phyloP scores from a whole-genome alignment of 1,140 invertebrate species.

The Thaumatotibia leucotreta region DNA sequence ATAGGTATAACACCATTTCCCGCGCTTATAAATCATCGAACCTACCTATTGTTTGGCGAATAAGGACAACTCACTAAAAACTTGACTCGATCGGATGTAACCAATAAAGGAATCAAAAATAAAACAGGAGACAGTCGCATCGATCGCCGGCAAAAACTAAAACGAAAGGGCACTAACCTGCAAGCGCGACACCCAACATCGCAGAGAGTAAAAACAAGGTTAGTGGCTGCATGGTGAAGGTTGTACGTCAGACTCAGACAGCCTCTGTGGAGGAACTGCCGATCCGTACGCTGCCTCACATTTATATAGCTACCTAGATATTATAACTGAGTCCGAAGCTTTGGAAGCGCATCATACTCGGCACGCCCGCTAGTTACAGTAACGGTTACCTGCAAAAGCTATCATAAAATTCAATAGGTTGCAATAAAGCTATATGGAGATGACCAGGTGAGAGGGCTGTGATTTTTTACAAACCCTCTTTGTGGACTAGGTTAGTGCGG shows the following conservation, averaged over 20 bases:
- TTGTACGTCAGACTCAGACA: conserved; percentile 36
- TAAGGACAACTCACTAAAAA: neutral
- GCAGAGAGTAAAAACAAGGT: conserved; percentile 48
- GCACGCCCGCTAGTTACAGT: conserved; percentile 45
- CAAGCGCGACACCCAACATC: conserved; percentile 49
- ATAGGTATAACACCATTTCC: neutral
- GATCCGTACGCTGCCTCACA: conserved; percentile 26
- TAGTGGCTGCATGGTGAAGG: conserved; percentile 40
- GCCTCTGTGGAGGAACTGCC: conserved; percentile 49
- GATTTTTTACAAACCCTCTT: neutral
- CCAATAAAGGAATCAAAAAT: conserved; percentile 30
- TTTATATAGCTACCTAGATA: conserved; percentile 44
- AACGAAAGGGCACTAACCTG: conserved; percentile 64
- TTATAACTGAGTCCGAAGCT: neutral
- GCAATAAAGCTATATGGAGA: conserved; percentile 15
- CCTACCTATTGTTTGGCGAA: neutral
- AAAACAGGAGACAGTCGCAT: conserved; percentile 32
- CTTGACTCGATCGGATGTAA: conserved; percentile 40
- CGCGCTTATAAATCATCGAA: neutral
- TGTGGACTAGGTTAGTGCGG: neutral
- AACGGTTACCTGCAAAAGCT: conserved; percentile 34
- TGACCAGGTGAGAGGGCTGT: neutral
- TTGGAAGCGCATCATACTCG: conserved; percentile 30
- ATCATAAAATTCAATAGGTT: conserved; percentile 30
- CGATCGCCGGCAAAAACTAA: conserved; percentile 45